Evolutionary conservation across 2,797 vertebrate genomes (phyloP), one percentile per base, ranked within the genome.

Genomic region (Orestias chungarensis): DNA sequence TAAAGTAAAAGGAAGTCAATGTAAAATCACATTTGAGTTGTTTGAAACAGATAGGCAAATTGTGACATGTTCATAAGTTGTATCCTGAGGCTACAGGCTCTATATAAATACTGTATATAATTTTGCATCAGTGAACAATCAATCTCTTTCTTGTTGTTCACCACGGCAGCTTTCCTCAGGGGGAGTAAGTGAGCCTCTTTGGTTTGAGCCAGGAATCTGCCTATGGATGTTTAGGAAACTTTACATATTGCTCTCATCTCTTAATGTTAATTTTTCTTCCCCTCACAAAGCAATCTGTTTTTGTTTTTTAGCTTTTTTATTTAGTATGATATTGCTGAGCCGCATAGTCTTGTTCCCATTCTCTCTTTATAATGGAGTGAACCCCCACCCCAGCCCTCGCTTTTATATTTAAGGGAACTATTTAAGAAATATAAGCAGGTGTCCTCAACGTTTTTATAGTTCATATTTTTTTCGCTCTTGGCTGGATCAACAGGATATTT

Each of bases 1-100:
- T 86, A 81, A 90, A 89, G 86, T 81, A 73, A 87, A 82, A 62
- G 44, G 74, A 86, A 88, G 86, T 89, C 88, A 71, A 71, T 2
- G 3, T 82, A 79, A 83, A 85, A 82, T 82, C 82, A 87, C 84
- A 90, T 85, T 92, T 90, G 92, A 88, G 89, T 90, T 92, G 93
- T 93, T 93, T 87, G 88, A 84, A 92, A 75, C 71, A 80, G 85
- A 86, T 85, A 86, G 88, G 82, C 82, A 76, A 82, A 85, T 66
- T 83, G 85, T 85, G 85, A 92, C 91, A 86, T 79, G 77, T 86
- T 92, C 92, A 92, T 93, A 92, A 86, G 73, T 79, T 27, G 55
- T 85, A 82, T 91, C 93, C 88, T 9, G 70, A 78, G 88, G 93
- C 87, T 80, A 83, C 72, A 78, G 84, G 85, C 88, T 88, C 90